Evolutionary conservation across 2,113 vertebrate genomes (phyloP).

Genomic region (Sphaerodactylus townsendi): DNA sequence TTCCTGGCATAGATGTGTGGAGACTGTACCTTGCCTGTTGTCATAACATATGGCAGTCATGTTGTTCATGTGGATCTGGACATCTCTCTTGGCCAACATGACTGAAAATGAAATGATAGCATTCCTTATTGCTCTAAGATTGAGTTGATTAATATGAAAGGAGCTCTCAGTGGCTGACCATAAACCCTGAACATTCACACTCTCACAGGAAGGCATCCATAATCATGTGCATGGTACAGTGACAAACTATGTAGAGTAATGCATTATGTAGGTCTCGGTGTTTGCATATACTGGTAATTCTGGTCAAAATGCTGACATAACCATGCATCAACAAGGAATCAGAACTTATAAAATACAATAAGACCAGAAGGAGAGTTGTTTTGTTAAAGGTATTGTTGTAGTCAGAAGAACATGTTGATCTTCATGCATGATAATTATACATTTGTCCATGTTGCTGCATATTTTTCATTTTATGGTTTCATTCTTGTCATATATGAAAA

Average conservation of each 20-base stretch:
- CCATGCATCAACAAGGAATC: background rate
- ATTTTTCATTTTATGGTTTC: background rate
- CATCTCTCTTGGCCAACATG: too few relatives aligned
- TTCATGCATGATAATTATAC: background rate
- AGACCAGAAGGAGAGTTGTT: background rate
- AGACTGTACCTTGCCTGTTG: too few relatives aligned
- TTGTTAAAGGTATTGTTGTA: background rate
- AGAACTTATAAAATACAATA: background rate
- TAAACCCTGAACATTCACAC: too few relatives aligned
- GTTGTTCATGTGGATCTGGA: too few relatives aligned
- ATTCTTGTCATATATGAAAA: background rate
- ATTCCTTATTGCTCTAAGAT: too few relatives aligned
- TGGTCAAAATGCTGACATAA: background rate
- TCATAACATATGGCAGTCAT: too few relatives aligned
- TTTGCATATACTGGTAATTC: background rate
- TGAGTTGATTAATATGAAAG: too few relatives aligned
- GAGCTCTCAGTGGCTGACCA: too few relatives aligned
- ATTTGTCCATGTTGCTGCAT: background rate
- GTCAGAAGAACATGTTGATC: background rate
- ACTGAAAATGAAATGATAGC: too few relatives aligned
- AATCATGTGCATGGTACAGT: too few relatives aligned
- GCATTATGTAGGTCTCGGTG: background rate
- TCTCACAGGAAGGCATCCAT: too few relatives aligned
- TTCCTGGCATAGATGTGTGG: too few relatives aligned
- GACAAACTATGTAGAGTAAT: background rate